Evolutionary conservation across 2,113 vertebrate genomes (phyloP).

Genomic region (Serranochromis macrocephalus): DNA sequence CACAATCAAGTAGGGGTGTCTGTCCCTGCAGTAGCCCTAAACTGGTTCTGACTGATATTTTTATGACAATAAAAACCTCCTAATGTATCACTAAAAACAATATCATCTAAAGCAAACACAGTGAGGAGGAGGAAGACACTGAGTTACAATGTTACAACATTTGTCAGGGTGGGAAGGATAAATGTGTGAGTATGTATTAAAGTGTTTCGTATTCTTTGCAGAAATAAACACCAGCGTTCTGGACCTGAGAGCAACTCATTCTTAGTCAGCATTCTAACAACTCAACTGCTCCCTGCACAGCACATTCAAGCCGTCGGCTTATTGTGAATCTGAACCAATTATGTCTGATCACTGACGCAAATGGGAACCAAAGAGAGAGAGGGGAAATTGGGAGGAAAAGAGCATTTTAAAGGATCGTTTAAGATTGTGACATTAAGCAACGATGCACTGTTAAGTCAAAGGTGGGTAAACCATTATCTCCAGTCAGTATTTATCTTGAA

Average conservation of each 20-base stretch:
- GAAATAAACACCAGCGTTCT: constrained; percentile 7
- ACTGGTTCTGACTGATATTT: neutral
- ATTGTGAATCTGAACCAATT: constrained; percentile 52
- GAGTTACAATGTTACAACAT: neutral
- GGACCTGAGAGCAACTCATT: constrained; percentile 30
- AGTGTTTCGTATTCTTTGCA: constrained; percentile 10
- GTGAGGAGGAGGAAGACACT: neutral
- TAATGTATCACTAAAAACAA: neutral
- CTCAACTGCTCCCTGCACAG: neutral
- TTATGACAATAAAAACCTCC: constrained; percentile 15
- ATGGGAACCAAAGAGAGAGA: neutral
- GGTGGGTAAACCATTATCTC: neutral
- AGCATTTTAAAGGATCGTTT: neutral
- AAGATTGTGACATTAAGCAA: neutral
- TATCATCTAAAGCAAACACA: neutral
- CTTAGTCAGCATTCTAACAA: constrained; percentile 26
- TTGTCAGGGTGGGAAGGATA: neutral
- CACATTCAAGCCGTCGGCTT: constrained; percentile 34
- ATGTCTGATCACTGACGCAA: constrained; percentile 31
- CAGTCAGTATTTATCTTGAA: neutral
- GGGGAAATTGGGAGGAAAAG: neutral
- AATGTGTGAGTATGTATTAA: neutral
- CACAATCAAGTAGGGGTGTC: neutral
- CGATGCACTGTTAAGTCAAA: neutral
- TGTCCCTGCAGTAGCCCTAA: neutral